Evolutionary conservation across 2,888 invertebrate genomes (phyloP), one percentile per base, ranked within the genome.

Genomic region (Andrena marginata): DNA sequence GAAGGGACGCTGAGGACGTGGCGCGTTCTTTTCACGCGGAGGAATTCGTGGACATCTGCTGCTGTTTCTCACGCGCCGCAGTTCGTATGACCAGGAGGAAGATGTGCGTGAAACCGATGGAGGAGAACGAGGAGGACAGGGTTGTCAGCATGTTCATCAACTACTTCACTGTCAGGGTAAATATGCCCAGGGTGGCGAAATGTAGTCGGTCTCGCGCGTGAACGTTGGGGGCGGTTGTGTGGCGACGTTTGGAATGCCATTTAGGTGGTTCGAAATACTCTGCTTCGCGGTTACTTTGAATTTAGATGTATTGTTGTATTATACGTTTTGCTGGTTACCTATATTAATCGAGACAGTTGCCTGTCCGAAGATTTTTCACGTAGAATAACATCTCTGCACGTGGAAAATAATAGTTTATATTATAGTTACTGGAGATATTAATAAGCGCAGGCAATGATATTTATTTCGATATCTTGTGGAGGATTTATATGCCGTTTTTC

Each of bases 141-240:
- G 90, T 93, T 76, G 92, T 93, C 81, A 92, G 85, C 81, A 90
- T 90, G 78, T 92, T 93, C 87, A 87, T 92, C 88, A 93, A 92
- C 84, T 93, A 93, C 85, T 93, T 93, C 85, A 85, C 90, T 60
- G 84, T 86, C 63, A 91, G 93, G 93, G 93, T 93, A 93, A 93
- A 90, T 90, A 84, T 80, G 54, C 8, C 42, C 10, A 13, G 31
- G 35, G 31, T 42, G 1, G 8, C 2, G 31, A 6, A n/a, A 13
- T 1, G 2, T 13, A 23, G 10, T 54, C 13, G 31, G 6, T 31
- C 23, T 31, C 29, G 35, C 10, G 10, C 20, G 42, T 20, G 48
- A 56, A 68, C 13, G 23, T 56, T 20, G 49, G 29, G 23, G 20
- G 64, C 0, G 10, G 35, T 31, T 16, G n/a, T 26, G 23, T 1